Evolutionary conservation across 1,140 invertebrate species (phyloP).

Genomic region (Dreissena rostriformis): DNA sequence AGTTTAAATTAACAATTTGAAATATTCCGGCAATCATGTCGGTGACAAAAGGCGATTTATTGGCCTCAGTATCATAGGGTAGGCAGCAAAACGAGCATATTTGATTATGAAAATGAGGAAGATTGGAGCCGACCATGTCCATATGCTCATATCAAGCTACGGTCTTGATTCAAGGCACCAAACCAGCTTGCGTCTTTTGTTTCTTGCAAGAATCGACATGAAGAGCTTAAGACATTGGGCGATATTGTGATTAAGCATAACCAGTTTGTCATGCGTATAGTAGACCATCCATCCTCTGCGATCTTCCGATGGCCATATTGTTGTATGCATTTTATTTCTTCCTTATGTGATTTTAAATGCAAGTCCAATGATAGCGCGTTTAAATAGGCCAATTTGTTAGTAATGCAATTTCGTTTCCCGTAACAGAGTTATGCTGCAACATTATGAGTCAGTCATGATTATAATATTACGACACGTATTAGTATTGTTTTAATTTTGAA

Average conservation of each 20-base stretch:
- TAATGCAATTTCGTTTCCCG: no score
- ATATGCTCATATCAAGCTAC: slow-evolving; percentile 29
- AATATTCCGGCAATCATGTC: slow-evolving; percentile 48
- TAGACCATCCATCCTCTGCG: neutral
- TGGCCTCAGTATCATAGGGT: slow-evolving; percentile 44
- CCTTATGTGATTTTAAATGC: no score
- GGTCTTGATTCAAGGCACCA: neutral
- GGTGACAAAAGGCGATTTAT: slow-evolving; percentile 59
- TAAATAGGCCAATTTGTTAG: no score
- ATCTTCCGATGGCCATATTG: no score
- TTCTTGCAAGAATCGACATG: neutral
- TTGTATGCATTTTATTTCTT: no score
- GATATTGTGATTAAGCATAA: neutral
- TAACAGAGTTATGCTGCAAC: no score
- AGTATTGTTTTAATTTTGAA: no score
- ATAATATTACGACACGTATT: no score
- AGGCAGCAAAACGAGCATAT: slow-evolving; percentile 50
- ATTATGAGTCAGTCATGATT: no score
- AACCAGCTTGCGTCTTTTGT: neutral
- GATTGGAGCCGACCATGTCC: slow-evolving; percentile 27
- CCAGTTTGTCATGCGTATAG: neutral
- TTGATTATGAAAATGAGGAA: slow-evolving; percentile 58
- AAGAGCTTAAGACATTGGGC: neutral
- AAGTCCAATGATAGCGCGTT: no score
- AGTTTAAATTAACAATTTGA: slow-evolving; percentile 57